Evolutionary conservation across 2,113 vertebrate genomes (phyloP).

Genomic region (Noturus placidus): DNA sequence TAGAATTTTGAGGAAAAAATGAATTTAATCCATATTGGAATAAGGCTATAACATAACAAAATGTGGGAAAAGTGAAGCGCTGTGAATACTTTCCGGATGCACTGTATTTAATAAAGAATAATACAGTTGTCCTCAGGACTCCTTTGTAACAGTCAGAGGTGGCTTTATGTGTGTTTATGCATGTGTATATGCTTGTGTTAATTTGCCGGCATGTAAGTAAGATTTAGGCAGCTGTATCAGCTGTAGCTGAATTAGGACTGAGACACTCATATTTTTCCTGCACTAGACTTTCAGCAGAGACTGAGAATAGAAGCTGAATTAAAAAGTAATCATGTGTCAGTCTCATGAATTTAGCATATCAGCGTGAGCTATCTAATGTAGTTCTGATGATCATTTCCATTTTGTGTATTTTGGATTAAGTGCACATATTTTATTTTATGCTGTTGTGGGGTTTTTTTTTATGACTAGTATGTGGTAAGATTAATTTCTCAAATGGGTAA

Average conservation of each 20-base stretch:
- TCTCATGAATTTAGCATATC: not conserved
- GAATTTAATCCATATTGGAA: no score
- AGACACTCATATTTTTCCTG: not conserved
- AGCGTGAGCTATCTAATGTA: not conserved
- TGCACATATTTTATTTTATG: not conserved
- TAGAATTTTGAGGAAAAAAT: no score
- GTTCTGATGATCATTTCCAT: not conserved
- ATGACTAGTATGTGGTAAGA: not conserved
- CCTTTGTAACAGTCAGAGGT: not conserved
- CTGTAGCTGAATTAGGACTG: not conserved
- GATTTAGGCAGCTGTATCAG: not conserved
- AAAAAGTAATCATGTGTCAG: not conserved
- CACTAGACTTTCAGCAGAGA: not conserved
- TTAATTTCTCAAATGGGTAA: not conserved
- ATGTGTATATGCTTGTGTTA: not conserved
- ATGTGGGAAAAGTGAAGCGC: no score
- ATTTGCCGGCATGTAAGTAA: not conserved
- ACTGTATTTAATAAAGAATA: not conserved
- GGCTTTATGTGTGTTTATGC: not conserved
- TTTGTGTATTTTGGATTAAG: not conserved
- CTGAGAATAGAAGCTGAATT: slow-evolving; percentile 17
- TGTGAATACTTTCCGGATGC: no score
- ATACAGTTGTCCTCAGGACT: not conserved
- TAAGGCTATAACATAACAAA: no score
- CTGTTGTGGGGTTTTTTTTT: not conserved